Evolutionary conservation across 1,140 invertebrate genomes (phyloP).

Genomic region (Coptotermes formosanus): DNA sequence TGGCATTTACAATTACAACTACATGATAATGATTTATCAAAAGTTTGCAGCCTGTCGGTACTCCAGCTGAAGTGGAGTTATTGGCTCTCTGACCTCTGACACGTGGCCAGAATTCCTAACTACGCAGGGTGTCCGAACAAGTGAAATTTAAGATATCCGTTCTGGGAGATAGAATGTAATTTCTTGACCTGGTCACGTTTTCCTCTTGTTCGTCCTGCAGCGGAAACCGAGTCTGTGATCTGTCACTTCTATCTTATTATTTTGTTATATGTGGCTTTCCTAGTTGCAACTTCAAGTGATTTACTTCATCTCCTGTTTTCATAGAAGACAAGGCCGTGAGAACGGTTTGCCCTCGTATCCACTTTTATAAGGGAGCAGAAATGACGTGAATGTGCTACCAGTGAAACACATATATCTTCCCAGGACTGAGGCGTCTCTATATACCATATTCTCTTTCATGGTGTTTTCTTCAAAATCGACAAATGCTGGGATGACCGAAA

Average conservation of each 20-base stretch:
- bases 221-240: background rate
- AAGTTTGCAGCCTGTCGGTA: no score
- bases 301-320: conserved; percentile 16
- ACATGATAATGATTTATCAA: no score
- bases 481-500: background rate
- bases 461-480: background rate
- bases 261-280: conserved; percentile 16
- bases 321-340: background rate
- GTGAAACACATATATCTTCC: background rate
- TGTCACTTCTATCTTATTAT: background rate
- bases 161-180: background rate
- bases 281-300: background rate
- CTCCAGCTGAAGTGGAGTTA: no score
- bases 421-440: background rate
- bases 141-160: background rate
- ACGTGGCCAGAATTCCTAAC: no score
- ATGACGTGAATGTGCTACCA: conserved; percentile 5
- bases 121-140: background rate
- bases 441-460: background rate
- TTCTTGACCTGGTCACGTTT: background rate
- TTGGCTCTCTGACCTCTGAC: no score
- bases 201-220: background rate
- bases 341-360: background rate
- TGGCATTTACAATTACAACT: no score
- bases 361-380: background rate